These are phyloP conservation scores for Gnatocerus cornutus DNA, from an alignment of 2,888 invertebrate genomes.

Conservation along the genomic window DNA sequence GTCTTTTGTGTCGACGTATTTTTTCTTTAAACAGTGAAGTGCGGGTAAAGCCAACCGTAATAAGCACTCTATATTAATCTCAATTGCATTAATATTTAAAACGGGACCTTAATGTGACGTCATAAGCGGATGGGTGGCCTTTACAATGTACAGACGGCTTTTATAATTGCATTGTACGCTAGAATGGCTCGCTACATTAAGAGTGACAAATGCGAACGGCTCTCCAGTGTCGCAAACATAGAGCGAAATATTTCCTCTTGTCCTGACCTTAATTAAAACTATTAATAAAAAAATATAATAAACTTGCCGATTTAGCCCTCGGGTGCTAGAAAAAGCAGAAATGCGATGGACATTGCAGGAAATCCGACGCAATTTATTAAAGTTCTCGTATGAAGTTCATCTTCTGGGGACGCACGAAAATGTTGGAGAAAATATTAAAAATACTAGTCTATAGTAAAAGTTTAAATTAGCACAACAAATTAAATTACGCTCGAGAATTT, in stretches of 20 bases:
- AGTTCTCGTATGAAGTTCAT: not conserved
- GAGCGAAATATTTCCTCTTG: slow-evolving; percentile 35
- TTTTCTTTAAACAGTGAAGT: slow-evolving; percentile 17
- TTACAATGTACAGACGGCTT: slow-evolving; percentile 49
- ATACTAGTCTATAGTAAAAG: no score
- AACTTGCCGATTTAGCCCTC: not conserved
- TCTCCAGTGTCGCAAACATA: slow-evolving; percentile 46
- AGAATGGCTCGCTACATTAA: slow-evolving; percentile 49
- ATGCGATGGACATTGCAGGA: not conserved
- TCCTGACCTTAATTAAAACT: slow-evolving; percentile 32
- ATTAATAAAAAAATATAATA: slow-evolving; percentile 41
- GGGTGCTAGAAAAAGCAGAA: not conserved
- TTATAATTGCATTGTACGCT: slow-evolving; percentile 51
- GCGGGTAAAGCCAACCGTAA: slow-evolving; percentile 59
- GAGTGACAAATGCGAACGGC: slow-evolving; percentile 51
- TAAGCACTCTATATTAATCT: slow-evolving; percentile 67
- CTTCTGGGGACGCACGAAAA: no score
- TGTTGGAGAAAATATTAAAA: no score
- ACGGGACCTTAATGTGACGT: slow-evolving; percentile 54
- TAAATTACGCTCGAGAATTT: no score
- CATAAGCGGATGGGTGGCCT: slow-evolving; percentile 48
- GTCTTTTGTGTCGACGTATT: slow-evolving; percentile 39
- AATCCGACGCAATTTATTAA: not conserved
- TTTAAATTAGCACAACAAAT: no score
- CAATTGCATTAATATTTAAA: slow-evolving; percentile 67